Evolutionary conservation across 2,113 vertebrate genomes (phyloP), one percentile per base, ranked within the genome.

Genomic region (Nerophis lumbriciformis): DNA sequence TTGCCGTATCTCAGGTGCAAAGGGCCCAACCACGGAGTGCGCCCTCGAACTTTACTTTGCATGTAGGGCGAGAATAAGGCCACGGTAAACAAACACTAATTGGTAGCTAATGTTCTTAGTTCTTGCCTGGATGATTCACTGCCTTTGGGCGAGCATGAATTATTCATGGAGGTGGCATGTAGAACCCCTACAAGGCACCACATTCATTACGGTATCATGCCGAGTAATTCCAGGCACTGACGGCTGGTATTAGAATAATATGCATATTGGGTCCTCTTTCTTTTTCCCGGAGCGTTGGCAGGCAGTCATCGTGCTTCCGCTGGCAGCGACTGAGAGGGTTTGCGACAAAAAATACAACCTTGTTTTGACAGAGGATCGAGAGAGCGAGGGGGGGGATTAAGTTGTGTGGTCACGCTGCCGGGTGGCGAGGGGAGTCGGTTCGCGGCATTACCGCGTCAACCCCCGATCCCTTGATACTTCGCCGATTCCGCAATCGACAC

Each of bases 71-170:
- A 64, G 61, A 76, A 69, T 36, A 83, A 85, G 82, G 76, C 79
- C 85, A 69, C 84, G 89, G 91, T 90, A 93, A 93, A 92, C 92
- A 96, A 94, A 92, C 92, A 94, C 91, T 95, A 95, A 95, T 93
- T 93, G 89, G 87, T 88, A 90, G 91, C 88, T 94, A 92, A 96
- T 94, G 93, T 93, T 89, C 93, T 92, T 92, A 90, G 89, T 90
- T 93, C 89, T 92, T 92, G 92, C 92, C 92, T 91, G 90, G 89
- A 88, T 94, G 93, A 94, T 90, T 94, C 92, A 93, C 91, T 91
- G 94, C 94, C 94, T 93, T 87, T 85, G 87, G 93, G 94, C 90
- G 83, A 76, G 44, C 73, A 92, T 95, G 93, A 95, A 96, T 98
- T 91, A 95, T 95, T 92, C 90, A 98, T 92, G 73, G 85, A 68